Evolutionary conservation across 2,888 invertebrate genomes (phyloP).

Genomic region (Cheilosia variabilis): DNA sequence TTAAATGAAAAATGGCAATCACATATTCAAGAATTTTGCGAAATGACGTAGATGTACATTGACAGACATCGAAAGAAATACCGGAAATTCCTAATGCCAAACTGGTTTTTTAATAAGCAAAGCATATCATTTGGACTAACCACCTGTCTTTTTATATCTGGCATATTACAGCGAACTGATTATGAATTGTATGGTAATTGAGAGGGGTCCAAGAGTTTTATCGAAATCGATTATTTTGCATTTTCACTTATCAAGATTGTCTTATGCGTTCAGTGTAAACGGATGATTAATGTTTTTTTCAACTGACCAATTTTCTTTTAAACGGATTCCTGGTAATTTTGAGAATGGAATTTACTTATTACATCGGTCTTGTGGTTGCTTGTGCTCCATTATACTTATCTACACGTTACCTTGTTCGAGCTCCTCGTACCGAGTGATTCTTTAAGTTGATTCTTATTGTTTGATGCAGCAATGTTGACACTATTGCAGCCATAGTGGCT

Average conservation of each 20-base stretch:
- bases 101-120: conserved; percentile 36
- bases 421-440: no score
- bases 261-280: background rate
- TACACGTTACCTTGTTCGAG: no score
- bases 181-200: background rate
- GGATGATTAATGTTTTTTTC: background rate
- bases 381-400: no score
- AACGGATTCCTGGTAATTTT: background rate
- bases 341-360: background rate
- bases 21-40: conserved; percentile 21
- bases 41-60: background rate
- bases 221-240: background rate
- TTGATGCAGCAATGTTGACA: no score
- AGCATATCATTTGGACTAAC: conserved; percentile 9
- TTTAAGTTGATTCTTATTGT: no score
- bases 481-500: no score
- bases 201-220: background rate
- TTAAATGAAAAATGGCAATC: conserved; percentile 1
- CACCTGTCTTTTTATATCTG: conserved; percentile 14
- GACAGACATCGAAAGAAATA: background rate
- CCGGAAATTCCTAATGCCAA: conserved; percentile 6
- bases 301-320: background rate
- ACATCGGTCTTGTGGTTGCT: no score
- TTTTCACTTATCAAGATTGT: background rate
- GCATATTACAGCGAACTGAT: background rate